These are phyloP conservation scores for Zaprionus africanus DNA, from an alignment of 1,140 invertebrate species.

Conservation along the genomic window DNA sequence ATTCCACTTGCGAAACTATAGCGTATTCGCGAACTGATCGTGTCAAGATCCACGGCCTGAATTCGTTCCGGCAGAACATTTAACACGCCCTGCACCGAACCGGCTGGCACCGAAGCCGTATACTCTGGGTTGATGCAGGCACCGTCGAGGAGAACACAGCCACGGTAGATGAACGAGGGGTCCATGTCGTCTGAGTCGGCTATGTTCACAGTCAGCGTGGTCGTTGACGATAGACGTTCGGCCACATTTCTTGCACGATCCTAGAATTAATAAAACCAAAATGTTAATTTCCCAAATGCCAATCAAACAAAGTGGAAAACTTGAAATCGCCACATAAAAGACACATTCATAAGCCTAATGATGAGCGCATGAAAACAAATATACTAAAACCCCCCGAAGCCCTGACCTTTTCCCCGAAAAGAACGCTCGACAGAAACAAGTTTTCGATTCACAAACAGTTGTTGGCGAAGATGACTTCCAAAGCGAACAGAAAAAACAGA, in stretches of 20 bases:
- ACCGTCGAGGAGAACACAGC: constrained; percentile 91
- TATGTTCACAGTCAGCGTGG: constrained; percentile 93
- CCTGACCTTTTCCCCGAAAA: constrained; percentile 7
- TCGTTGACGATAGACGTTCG: constrained; percentile 91
- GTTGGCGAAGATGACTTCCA: constrained; percentile 4
- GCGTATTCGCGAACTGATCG: constrained; percentile 91
- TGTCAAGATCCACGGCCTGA: constrained; percentile 94
- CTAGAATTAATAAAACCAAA: constrained; percentile 85
- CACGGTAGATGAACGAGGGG: constrained; percentile 93
- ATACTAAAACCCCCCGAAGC: not conserved
- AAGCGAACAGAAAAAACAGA: not conserved
- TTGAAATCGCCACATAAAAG: constrained; percentile 2
- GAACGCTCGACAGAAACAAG: not conserved
- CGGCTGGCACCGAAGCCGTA: constrained; percentile 91
- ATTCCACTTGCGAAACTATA: constrained; percentile 93
- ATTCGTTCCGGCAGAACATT: constrained; percentile 94
- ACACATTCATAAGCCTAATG: constrained; percentile 10
- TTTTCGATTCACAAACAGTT: constrained; percentile 3
- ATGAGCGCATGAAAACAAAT: not conserved
- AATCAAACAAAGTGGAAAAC: constrained; percentile 9
- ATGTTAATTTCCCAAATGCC: constrained; percentile 5
- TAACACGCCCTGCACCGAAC: constrained; percentile 91
- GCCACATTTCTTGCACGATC: constrained; percentile 91
- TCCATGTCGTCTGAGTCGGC: constrained; percentile 95
- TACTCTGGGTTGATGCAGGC: constrained; percentile 94